Conservation (phyloP, 2,113 vertebrate genomes). For the Scolopax mira region DNA sequence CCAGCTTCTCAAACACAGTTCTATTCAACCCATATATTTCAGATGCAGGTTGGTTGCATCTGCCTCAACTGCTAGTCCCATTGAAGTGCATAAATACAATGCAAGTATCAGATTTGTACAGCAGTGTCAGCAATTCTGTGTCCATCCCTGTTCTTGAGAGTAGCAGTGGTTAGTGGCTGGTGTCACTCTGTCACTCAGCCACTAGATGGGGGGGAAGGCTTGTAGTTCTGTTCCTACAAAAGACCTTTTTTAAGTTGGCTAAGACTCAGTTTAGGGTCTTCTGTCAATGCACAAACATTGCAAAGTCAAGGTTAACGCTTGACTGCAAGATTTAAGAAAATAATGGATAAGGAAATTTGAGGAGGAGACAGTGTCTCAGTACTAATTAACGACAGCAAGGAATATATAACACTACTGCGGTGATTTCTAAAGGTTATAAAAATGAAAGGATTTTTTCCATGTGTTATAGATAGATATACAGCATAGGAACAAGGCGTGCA, state of each 20-base stretch:
- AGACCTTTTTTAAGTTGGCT: neutral
- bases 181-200: neutral
- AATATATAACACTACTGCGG: accelerated
- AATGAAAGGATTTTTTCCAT: neutral
- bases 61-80: neutral
- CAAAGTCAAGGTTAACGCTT: neutral
- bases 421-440: neutral
- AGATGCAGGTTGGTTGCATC: neutral
- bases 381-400: neutral
- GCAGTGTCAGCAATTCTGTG: neutral
- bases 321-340: neutral
- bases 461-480: neutral
- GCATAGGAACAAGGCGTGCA: neutral
- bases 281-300: neutral
- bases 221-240: accelerated
- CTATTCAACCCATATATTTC: neutral
- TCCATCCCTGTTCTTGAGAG: neutral
- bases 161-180: neutral
- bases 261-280: neutral
- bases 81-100: accelerated
- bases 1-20: neutral
- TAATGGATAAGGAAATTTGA: neutral
- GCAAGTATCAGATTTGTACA: too few relatives aligned
- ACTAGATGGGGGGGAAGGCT: neutral
- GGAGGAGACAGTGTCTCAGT: neutral